Evolutionary conservation across 2,888 invertebrate genomes (phyloP), one percentile per base, ranked within the genome.

Genomic region (Phengaris arion): DNA sequence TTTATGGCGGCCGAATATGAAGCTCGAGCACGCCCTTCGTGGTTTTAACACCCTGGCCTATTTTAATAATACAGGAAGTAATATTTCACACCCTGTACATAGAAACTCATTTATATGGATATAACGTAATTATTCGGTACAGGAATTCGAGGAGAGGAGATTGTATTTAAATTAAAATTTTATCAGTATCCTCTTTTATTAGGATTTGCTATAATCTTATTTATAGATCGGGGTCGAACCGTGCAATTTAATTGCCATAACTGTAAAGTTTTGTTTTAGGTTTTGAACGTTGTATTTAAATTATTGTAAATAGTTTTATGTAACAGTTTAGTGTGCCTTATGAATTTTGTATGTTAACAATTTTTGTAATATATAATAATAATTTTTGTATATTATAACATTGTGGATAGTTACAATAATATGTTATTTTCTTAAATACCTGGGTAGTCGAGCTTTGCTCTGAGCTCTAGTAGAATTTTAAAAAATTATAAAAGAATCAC

Each of bases 1-100:
- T 83, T 82, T 82, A 83, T 82, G 78, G 77, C 75, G 69, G 73
- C 74, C 77, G 80, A 81, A 81, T 83, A 83, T 82, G 82, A 81
- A 80, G 80, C 79, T 78, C 77, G 77, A 79, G 78, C 74, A 76
- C 78, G 77, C 79, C 79, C 77, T 79, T 78, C 79, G 79, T 76
- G 79, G 78, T 79, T 80, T 80, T 80, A 80, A 80, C 78, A 77
- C 77, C 77, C 79, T 78, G 79, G 77, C 77, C 77, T 77, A 77
- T 80, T 79, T 80, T 79, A 78, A 80, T 80, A 80, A 80, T 77
- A 75, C 77, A 75, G 15, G 75, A 75, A 74, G 77, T 80, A 77
- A 79, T 76, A 75, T 70, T 70, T 75, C 75, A 70, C 75, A 69
- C 57, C 69, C 57, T 51, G 59, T 75, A 70, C 70, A 48, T 57